These are phyloP conservation scores for Apoda limacodes DNA, from an alignment of 2,888 invertebrate genomes.

Conservation along the genomic window DNA sequence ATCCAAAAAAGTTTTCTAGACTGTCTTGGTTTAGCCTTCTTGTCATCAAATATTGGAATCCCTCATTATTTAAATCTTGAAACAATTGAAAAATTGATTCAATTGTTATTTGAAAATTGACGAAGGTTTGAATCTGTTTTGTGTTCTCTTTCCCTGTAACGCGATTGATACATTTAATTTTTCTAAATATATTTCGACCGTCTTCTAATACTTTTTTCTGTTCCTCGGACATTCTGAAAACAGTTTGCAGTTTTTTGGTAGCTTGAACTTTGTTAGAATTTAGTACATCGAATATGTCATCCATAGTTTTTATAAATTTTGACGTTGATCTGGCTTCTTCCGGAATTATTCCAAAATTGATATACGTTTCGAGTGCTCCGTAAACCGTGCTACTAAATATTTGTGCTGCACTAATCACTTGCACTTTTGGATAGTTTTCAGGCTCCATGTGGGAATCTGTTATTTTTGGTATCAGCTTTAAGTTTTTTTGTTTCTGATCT, in stretches of 20 bases:
- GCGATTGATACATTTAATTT: slow-evolving; percentile 4
- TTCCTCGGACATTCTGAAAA: slow-evolving; percentile 6
- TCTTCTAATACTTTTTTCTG: slow-evolving; percentile 7
- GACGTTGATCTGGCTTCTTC: slow-evolving; percentile 15
- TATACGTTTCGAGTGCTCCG: slow-evolving; percentile 12
- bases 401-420: slow-evolving; percentile 8
- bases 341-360: slow-evolving; percentile 4
- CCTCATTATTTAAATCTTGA: slow-evolving; percentile 10
- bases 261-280: slow-evolving; percentile 12
- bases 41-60: slow-evolving; percentile 8
- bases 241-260: slow-evolving; percentile 9
- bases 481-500: slow-evolving; percentile 13
- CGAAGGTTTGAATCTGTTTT: slow-evolving; percentile 8
- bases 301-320: slow-evolving; percentile 11
- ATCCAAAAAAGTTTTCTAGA: slow-evolving; percentile 9
- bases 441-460: slow-evolving; percentile 20
- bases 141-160: slow-evolving; percentile 9
- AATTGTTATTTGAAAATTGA: slow-evolving; percentile 12
- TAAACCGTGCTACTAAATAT: slow-evolving; percentile 9
- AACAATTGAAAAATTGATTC: slow-evolving; percentile 10
- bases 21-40: slow-evolving; percentile 13
- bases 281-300: slow-evolving; percentile 12
- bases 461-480: slow-evolving; percentile 20
- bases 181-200: slow-evolving; percentile 9
- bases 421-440: slow-evolving; percentile 12